Percentiles rank a stretch among this genome's conserved stretches.
Conservation (phyloP, 2,888 invertebrate genomes). For the Malthinus seriepunctatus region DNA sequence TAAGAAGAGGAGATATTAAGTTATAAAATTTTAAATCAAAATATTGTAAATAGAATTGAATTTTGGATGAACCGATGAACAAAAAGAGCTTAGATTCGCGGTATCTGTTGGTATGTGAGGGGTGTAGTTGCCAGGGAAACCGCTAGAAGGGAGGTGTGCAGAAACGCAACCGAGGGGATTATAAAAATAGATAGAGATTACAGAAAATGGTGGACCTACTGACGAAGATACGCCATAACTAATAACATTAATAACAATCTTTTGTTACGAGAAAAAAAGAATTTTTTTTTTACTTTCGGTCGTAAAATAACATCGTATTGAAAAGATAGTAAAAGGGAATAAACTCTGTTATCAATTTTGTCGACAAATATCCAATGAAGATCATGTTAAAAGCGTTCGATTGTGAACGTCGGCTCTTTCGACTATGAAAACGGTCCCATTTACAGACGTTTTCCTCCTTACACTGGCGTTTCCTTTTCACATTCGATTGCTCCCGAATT, state of each 20-base stretch:
- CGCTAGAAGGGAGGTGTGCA: conserved; percentile 38
- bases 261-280: not conserved
- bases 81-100: conserved; percentile 34
- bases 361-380: conserved; percentile 32
- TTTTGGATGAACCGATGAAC: conserved; percentile 30
- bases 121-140: conserved; percentile 42
- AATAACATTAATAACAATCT: conserved; percentile 26
- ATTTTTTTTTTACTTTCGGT: no score
- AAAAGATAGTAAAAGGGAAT: conserved; percentile 19
- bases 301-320: no score
- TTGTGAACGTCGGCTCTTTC: conserved; percentile 41
- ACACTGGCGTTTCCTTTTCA: conserved; percentile 55
- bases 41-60: conserved; percentile 22
- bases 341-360: conserved; percentile 29
- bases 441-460: conserved; percentile 56
- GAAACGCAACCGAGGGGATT: conserved; percentile 50
- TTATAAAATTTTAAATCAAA: conserved; percentile 18
- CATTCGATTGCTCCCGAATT: conserved; percentile 55
- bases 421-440: conserved; percentile 51
- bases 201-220: conserved; percentile 49
- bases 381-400: conserved; percentile 40
- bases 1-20: not conserved
- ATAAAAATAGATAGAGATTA: conserved; percentile 55
- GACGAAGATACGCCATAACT: conserved; percentile 30
- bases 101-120: conserved; percentile 43